phyloP scores from a whole-genome alignment of 2,888 invertebrate species.

The Oscheius sp. region DNA sequence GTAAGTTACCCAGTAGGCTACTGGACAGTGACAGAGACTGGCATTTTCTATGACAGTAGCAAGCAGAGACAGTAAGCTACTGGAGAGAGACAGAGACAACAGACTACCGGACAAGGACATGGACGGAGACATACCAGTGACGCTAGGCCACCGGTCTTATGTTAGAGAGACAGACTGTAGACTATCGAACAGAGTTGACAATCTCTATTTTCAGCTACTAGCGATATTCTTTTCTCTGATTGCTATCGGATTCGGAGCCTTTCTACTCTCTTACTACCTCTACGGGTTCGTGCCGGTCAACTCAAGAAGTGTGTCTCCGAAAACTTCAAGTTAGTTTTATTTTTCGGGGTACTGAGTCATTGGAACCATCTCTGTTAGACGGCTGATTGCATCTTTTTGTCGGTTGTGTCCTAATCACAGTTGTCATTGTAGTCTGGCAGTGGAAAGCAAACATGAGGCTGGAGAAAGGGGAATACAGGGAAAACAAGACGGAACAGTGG shows the following conservation, averaged over 20 bases:
- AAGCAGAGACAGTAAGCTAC: too few relatives aligned
- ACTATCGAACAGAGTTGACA: too few relatives aligned
- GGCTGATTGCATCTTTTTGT: background rate
- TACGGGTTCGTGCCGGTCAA: slow-evolving; percentile 42
- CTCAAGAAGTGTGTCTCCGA: slow-evolving; percentile 11
- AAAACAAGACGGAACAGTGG: background rate
- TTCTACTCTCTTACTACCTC: slow-evolving; percentile 58
- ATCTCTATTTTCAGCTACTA: slow-evolving; percentile 42
- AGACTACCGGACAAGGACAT: too few relatives aligned
- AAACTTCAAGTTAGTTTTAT: slow-evolving; percentile 45
- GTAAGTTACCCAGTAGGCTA: too few relatives aligned
- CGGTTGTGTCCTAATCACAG: background rate
- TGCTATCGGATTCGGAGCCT: slow-evolving; percentile 48
- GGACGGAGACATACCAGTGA: too few relatives aligned
- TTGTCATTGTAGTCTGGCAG: background rate
- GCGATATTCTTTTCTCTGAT: slow-evolving; percentile 45
- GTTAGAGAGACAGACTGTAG: too few relatives aligned
- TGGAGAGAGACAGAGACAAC: too few relatives aligned
- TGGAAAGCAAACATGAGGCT: background rate
- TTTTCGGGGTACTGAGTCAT: background rate
- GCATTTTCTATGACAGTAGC: too few relatives aligned
- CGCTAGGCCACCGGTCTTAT: too few relatives aligned
- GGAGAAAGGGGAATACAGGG: background rate
- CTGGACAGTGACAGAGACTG: too few relatives aligned
- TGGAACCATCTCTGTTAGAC: background rate